Base-by-base conservation (phyloP, 2,888 invertebrate species). In the Monoplex corrugatus region DNA sequence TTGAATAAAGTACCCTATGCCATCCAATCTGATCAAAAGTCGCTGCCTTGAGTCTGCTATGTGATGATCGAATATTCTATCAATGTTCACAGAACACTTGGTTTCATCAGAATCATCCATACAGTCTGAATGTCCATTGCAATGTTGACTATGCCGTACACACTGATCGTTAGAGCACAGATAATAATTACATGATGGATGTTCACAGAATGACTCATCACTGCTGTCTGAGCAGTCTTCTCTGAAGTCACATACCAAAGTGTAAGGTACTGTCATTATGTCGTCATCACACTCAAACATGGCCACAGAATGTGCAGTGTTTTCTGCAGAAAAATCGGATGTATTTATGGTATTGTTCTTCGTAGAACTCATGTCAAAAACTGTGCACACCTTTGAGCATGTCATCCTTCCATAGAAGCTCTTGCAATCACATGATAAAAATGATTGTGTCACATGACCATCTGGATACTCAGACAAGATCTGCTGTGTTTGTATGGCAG, bases 151-250 rank as follows among this genome's bases (percentile, higher is more conserved):
- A 43, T 23, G 40, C 28, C 40, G 1, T 23, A 32, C 78, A 80
- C 32, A 80, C 40, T 80, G 78, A 43, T 43, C 78, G 28, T 80
- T 80, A 28, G 40, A 40, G 78, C 78, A 80, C 3, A 43, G 78
- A 80, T 43, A 80, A 3, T 43, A 40, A 23, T 19, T 40, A 32
- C 78, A 32, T 16, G 43, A 10, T 0, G 78, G 40, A 43, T 80
- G 43, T 28, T 43, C 43, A 80, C 78, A 80, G 28, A 80, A 80
- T 10, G 40, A 40, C 78, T 80, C 78, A 80, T 80, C 78, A 43
- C 78, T 80, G 43, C 43, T 2, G 23, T 80, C 78, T 80, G 78
- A 28, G 43, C 78, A 80, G 28, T 80, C 78, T 23, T 40, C 8
- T 3, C 28, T 2, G 32, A 80, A 80, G 13, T 80, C 43, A 43